A percentile compares a stretch with the other conserved stretches of the same genome.
phyloP scores from a whole-genome alignment of 2,888 invertebrate genomes.

The Tupiocoris notatus region DNA sequence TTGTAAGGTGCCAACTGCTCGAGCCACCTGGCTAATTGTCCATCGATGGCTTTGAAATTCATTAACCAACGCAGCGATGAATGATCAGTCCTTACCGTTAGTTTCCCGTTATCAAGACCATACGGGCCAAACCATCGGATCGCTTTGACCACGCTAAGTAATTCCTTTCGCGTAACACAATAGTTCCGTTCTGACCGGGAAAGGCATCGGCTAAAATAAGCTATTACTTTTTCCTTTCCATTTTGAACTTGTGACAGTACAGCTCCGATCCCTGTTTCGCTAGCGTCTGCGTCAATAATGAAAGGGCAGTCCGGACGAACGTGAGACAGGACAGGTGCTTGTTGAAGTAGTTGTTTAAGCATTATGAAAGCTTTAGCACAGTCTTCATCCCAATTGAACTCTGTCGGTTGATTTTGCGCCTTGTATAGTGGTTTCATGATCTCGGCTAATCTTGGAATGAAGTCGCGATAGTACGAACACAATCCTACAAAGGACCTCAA shows the following conservation, averaged over 20 bases:
- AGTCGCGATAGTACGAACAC: too few relatives aligned
- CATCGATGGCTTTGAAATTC: constrained; percentile 1
- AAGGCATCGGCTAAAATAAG: constrained; percentile 5
- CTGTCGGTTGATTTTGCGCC: too few relatives aligned
- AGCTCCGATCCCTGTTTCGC: background rate
- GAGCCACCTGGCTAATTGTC: constrained; percentile 51
- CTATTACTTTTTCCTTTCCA: background rate
- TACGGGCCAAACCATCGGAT: background rate
- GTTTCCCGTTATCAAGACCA: background rate
- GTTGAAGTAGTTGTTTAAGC: background rate
- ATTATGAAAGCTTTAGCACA: background rate
- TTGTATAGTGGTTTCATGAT: too few relatives aligned
- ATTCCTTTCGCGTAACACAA: background rate
- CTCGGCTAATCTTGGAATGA: too few relatives aligned
- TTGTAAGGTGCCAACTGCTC: constrained; percentile 41
- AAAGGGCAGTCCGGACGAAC: background rate
- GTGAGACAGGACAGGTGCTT: background rate
- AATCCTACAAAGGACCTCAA: too few relatives aligned
- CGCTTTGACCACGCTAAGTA: background rate
- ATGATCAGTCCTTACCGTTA: constrained; percentile 15
- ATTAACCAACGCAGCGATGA: constrained; percentile 9
- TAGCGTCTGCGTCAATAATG: constrained; percentile 9
- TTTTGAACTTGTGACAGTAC: background rate
- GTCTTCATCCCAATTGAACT: background rate
- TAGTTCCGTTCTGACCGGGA: background rate